Evolutionary conservation across 2,113 vertebrate species (phyloP).

Genomic region (Cynopterus brachyotis): DNA sequence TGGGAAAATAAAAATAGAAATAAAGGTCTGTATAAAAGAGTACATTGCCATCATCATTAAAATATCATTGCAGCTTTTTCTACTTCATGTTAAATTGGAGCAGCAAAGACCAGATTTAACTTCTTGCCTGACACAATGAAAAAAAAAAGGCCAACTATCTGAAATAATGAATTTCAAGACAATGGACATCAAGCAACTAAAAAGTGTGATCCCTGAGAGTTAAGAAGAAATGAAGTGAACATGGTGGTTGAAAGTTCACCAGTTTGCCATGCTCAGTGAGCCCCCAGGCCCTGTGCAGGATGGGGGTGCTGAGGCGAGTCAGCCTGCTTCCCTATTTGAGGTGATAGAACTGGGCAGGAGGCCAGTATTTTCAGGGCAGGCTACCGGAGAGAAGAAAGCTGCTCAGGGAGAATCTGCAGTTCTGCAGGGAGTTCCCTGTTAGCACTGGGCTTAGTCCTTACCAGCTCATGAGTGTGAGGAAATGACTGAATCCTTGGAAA

Average conservation of each 20-base stretch:
- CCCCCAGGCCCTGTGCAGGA: neutral
- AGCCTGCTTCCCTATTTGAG: neutral
- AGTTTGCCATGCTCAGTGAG: neutral
- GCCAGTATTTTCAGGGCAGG: neutral
- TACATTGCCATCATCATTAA: neutral
- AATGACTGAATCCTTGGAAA: neutral
- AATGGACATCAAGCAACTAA: neutral
- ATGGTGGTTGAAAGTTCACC: neutral
- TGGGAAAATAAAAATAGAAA: neutral
- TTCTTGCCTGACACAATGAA: neutral
- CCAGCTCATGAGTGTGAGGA: neutral
- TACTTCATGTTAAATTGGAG: neutral
- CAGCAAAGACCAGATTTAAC: neutral
- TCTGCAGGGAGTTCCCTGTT: neutral
- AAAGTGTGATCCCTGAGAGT: neutral
- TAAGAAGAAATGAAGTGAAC: neutral
- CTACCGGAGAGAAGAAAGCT: neutral
- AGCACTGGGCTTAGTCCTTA: neutral
- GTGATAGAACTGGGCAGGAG: neutral
- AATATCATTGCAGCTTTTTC: neutral
- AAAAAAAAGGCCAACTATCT: neutral
- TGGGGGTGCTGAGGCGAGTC: rapidly evolving
- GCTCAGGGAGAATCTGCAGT: neutral
- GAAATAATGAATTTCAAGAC: neutral
- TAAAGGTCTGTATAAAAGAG: neutral